Base-by-base conservation (phyloP, 2,888 invertebrate species). In the Ennomos erosarius region DNA sequence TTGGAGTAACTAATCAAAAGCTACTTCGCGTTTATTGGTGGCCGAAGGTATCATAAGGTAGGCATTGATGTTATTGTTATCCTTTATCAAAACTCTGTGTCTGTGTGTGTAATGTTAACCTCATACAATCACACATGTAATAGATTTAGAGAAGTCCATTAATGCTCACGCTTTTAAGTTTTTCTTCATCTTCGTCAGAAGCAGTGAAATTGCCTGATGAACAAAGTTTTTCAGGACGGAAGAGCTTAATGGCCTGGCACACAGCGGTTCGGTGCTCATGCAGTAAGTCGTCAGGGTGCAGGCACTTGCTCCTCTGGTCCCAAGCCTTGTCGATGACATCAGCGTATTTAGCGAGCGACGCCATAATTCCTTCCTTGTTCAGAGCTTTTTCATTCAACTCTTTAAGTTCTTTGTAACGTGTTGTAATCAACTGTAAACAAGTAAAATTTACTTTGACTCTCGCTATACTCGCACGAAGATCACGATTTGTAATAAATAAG, bases 241-340 rank as follows among this genome's bases (percentile, higher is more conserved):
- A 79, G 98, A 96, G 37, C 96, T 97, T 98, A 98, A 98, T 10
- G 16, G 94, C 34, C 98, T 90, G 68, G 98, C 98, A 35, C 98
- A 98, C 9, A 97, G 8, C 46, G 10, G 35, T 3, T 12, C 36
- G 35, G 12, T 46, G 46, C 26, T 46, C 46, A 4, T 36, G 8
- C 35, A n/a, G 6, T 36, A 46, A n/a, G n/a, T 46, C 36, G 3
- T 46, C 46, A 9, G 46, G 46, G 9, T 46, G 46, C 11, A 46
- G 8, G 26, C 36, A 36, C 13, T 46, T 3, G 26, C 10, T 36
- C 4, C 11, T 34, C 34, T 10, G 35, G 36, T 11, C 5, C 46
- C 36, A 13, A 1, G 13, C 46, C 9, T 9, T 10, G 11, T 6
- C 10, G 9, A 46, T 46, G 10, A 11, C 9, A 0, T 12, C 9